Conservation (phyloP, 1,140 invertebrate genomes). For the Bombus cullumanus region DNA sequence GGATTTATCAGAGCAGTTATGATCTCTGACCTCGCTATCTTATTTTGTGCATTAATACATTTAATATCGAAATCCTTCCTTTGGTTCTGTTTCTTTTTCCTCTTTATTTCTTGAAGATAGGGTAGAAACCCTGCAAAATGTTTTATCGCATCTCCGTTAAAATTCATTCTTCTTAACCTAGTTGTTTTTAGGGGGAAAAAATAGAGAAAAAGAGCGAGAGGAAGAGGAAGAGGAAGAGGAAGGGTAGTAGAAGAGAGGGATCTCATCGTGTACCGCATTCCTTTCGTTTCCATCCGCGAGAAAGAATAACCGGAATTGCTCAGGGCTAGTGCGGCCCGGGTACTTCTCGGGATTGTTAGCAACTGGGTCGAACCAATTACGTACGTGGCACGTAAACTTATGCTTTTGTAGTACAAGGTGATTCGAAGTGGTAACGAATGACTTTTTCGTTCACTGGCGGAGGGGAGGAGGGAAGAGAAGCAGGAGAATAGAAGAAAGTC, state of each 20-base stretch:
- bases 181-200: background rate
- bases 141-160: background rate
- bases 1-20: no score
- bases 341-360: conserved; percentile 51
- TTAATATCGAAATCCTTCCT: no score
- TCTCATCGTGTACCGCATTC: conserved; percentile 12
- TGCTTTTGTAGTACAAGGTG: conserved; percentile 49
- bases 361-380: conserved; percentile 57
- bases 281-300: conserved; percentile 20
- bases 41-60: no score
- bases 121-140: background rate
- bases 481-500: background rate
- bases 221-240: background rate
- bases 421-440: conserved; percentile 50
- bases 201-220: background rate
- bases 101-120: background rate
- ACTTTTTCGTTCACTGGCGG: background rate
- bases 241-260: background rate
- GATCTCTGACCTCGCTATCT: background rate
- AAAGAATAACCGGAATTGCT: conserved; percentile 51
- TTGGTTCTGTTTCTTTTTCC: no score
- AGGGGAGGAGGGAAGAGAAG: background rate
- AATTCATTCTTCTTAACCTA: background rate
- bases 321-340: conserved; percentile 42
- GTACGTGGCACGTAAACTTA: conserved; percentile 53